Evolutionary conservation across 1,140 invertebrate species (phyloP), one percentile per base, ranked within the genome.

Genomic region (Oryzaephilus surinamensis): DNA sequence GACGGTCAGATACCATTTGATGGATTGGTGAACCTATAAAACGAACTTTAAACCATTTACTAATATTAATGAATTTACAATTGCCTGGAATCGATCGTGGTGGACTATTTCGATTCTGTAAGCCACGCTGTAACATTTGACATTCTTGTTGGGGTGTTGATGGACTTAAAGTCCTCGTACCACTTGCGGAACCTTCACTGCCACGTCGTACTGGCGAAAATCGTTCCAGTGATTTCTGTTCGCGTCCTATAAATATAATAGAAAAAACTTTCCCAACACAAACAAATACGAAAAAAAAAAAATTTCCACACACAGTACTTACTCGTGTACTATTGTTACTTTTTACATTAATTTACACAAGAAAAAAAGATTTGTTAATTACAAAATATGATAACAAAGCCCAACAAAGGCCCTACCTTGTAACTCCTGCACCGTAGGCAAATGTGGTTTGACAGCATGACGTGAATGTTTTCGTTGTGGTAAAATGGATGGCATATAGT

Each of bases 131-230:
- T 26, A 82, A 60, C 44, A 79, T 73, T 46, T 82, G 79, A 57
- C 79, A 79, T 58, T 84, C 81, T 52, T 83, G 77, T 42, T 83
- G 71, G 23, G 77, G 69, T 14, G 72, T 73, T 43, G 65, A 63
- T 51, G 57, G 64, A 58, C 33, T 64, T 40, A 63, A 64, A 51
- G 63, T 76, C 35, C 67, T 75, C 61, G 60, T 74, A 56, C 63
- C 68, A 48, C 61, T 68, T 48, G 54, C 65, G 0, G 70, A 74
- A 18, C 80, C 83, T 65, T 92, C 91, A 42, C 84, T 89, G 17
- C 89, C 89, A 48, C 92, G 70, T 26, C 92, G 72, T 8, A 93
- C 89, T 1, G 88, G 89, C 41, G 85, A 91, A 60, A 89, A 95
- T 35, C 90, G 72, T 64, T 91, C 87, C 21, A 72, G 29, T 64